Evolutionary conservation across 2,888 invertebrate genomes (phyloP).

Genomic region (Lasioglossum pauxillum): DNA sequence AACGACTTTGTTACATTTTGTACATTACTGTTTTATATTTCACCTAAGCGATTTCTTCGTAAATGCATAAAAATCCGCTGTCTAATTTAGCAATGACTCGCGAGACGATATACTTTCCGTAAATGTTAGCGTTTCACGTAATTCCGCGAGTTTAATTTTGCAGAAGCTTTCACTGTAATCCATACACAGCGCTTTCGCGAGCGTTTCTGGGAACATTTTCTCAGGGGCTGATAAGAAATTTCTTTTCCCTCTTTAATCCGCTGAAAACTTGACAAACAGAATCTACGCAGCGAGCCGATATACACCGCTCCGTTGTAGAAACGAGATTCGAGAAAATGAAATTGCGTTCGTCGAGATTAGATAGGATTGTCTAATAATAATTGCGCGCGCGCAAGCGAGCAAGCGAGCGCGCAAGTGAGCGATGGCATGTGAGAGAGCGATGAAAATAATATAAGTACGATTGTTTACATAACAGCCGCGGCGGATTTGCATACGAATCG

Average conservation of each 20-base stretch:
- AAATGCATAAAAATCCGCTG: neutral
- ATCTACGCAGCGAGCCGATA: neutral
- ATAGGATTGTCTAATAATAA: slow-evolving; percentile 25
- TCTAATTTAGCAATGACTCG: neutral
- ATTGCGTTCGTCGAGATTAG: slow-evolving; percentile 29
- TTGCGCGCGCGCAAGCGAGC: neutral
- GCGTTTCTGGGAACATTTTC: neutral
- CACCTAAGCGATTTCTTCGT: neutral
- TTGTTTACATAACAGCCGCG: neutral
- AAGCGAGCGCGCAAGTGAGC: too few relatives aligned
- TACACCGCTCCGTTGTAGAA: neutral
- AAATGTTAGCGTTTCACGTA: neutral
- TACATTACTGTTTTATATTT: too few relatives aligned
- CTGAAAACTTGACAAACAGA: slow-evolving; percentile 6
- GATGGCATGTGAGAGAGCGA: neutral
- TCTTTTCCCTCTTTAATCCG: neutral
- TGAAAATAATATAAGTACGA: slow-evolving; percentile 9
- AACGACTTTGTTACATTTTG: too few relatives aligned
- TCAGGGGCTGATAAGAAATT: neutral
- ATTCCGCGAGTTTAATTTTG: neutral
- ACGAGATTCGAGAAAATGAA: slow-evolving; percentile 28
- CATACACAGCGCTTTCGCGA: neutral
- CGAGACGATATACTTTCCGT: neutral
- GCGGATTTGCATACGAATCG: slow-evolving; percentile 6
- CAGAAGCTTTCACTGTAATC: neutral